A percentile compares a stretch with the other conserved stretches of the same genome.
Conservation (phyloP, 2,888 invertebrate species). For the Bimastos eiseni region DNA sequence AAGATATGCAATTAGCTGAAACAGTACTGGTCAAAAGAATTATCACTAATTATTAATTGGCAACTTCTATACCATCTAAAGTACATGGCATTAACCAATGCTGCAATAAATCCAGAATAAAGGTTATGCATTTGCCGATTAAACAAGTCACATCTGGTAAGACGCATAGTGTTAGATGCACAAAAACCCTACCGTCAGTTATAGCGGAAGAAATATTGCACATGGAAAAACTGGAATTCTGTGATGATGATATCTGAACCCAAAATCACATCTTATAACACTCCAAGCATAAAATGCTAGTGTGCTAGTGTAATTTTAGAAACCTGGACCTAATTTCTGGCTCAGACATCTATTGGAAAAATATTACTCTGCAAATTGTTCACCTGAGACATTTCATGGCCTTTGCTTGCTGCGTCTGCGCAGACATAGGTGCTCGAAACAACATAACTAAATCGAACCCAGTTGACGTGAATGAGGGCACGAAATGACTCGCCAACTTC, state of each 20-base stretch:
- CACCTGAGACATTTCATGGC: slow-evolving; percentile 63
- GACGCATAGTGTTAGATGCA: background rate
- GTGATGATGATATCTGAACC: too few relatives aligned
- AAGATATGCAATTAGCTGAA: too few relatives aligned
- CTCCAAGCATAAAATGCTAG: too few relatives aligned
- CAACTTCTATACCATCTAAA: too few relatives aligned
- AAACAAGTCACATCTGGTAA: background rate
- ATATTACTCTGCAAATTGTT: background rate
- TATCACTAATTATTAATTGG: background rate
- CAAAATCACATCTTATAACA: too few relatives aligned
- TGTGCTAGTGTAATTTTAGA: background rate
- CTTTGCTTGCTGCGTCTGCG: slow-evolving; percentile 78
- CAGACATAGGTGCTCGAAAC: slow-evolving; percentile 82
- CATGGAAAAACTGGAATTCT: too few relatives aligned
- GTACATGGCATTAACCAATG: too few relatives aligned
- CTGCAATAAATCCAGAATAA: too few relatives aligned
- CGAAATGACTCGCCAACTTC: slow-evolving; percentile 94
- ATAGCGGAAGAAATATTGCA: too few relatives aligned
- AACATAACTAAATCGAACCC: slow-evolving; percentile 77
- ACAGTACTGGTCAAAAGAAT: background rate
- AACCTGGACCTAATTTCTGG: background rate
- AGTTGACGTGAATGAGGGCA: slow-evolving; percentile 72
- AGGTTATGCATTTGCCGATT: background rate
- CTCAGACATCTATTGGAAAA: background rate
- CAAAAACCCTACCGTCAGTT: too few relatives aligned